These are phyloP conservation scores for Urocyon cinereoargenteus DNA, from an alignment of 2,797 vertebrate species.

Conservation along the genomic window DNA sequence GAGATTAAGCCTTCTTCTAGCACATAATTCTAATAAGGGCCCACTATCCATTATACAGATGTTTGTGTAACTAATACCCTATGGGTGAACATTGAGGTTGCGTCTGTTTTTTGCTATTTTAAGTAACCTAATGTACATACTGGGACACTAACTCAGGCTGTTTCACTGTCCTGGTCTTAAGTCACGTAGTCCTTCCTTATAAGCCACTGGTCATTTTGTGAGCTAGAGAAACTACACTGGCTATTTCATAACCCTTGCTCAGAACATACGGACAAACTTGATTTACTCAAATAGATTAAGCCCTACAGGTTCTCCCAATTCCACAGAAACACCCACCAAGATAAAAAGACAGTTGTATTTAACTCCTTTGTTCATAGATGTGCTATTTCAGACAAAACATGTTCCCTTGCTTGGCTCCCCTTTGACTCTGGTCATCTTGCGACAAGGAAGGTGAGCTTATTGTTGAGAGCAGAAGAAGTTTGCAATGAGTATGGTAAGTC, in stretches of 20 bases:
- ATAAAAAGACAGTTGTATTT: background rate
- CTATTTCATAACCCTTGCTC: background rate
- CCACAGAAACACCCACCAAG: background rate
- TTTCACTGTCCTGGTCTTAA: slow-evolving; percentile 36
- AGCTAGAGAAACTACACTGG: background rate
- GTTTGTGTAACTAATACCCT: slow-evolving; percentile 50
- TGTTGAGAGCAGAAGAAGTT: background rate
- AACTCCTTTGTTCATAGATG: slow-evolving; percentile 18
- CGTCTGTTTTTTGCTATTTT: background rate
- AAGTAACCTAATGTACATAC: slow-evolving; percentile 10
- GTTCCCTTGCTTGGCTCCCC: background rate
- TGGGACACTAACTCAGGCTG: slow-evolving; percentile 13
- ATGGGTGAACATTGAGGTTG: background rate
- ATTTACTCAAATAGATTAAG: slow-evolving; percentile 6
- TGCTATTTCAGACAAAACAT: slow-evolving; percentile 6
- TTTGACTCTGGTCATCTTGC: background rate
- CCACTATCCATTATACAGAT: slow-evolving; percentile 42
- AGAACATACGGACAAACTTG: slow-evolving; percentile 39
- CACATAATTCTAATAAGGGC: slow-evolving; percentile 51
- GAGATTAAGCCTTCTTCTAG: slow-evolving; percentile 40
- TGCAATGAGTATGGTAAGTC: background rate
- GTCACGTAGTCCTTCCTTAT: slow-evolving; percentile 49
- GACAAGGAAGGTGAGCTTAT: background rate
- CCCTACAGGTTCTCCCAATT: background rate
- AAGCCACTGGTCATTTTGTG: slow-evolving; percentile 17